Base-by-base conservation (phyloP, 2,113 vertebrate species). In the Hippocampus barbouri region DNA sequence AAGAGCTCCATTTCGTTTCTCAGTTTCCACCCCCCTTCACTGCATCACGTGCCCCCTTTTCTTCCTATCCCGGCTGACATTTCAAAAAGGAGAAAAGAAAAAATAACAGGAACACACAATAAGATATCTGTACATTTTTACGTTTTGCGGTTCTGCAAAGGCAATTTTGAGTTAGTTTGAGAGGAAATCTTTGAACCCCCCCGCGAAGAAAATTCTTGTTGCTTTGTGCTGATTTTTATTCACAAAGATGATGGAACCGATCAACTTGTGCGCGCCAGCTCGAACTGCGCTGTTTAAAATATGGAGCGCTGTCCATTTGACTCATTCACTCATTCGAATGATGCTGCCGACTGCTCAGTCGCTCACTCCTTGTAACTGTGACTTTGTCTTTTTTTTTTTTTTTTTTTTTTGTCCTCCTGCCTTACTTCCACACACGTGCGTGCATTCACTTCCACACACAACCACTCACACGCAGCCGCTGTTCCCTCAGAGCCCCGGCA, bases 401-500 rank as follows among this genome's bases (percentile, higher is more conserved):
- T n/a, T n/a, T 49, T 76, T 1, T 25, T 34, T 18, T 61, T 34
- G 15, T 78, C 47, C 40, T 0, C 15, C 69, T 74, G 34, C 56
- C 75, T 69, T 68, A 59, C 63, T 41, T 38, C 68, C 79, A 65
- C 21, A 40, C 68, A 72, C 75, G 47, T 38, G 49, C 30, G 34
- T 51, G 47, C 47, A 18, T 51, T 51, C 47, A 51, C 47, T 18
- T 51, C 47, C 47, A 18, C 47, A 20, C 15, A 16, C 83, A 45
- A 70, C 79, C 83, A 45, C 70, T 80, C 71, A 85, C 73, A 93
- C 83, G 76, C 88, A 98, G 97, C 97, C 97, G 72, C 93, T 98
- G 90, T 95, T 97, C 89, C 95, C 97, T 83, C 95, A 96, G 89
- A 99, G 97, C 86, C 97, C 97, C 87, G 95, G 94, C 88, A 98